Evolutionary conservation across 2,797 vertebrate species (phyloP).

Genomic region (Lateolabrax maculatus): DNA sequence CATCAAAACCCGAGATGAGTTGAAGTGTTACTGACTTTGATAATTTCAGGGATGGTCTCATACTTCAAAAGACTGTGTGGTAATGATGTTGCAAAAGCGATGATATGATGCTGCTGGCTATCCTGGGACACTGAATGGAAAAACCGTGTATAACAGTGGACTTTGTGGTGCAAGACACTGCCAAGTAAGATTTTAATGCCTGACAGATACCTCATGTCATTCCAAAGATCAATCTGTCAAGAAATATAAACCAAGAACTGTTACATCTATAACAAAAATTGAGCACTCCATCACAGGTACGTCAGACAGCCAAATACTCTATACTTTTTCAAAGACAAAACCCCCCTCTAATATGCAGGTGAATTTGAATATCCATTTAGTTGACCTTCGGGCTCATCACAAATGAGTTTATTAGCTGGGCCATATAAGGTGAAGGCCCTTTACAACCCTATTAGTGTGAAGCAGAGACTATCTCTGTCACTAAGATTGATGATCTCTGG

Average conservation of each 20-base stretch:
- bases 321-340: conserved; percentile 18
- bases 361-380: conserved; percentile 60
- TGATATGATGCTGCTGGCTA: conserved; percentile 55
- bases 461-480: conserved; percentile 78
- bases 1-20: conserved; percentile 68
- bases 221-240: conserved; percentile 52
- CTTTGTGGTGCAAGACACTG: conserved; percentile 58
- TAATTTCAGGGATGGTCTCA: conserved; percentile 59
- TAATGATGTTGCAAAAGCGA: conserved; percentile 69
- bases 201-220: conserved; percentile 34
- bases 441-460: conserved; percentile 82
- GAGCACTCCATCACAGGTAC: conserved; percentile 16
- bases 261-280: background rate
- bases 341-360: conserved; percentile 40
- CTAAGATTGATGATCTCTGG: conserved; percentile 79
- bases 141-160: conserved; percentile 40
- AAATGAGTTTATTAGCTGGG: conserved; percentile 85
- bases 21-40: conserved; percentile 64
- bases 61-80: conserved; percentile 69
- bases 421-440: conserved; percentile 80
- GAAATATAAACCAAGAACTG: conserved; percentile 11
- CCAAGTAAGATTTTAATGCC: conserved; percentile 60
- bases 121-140: conserved; percentile 22
- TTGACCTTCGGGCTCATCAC: conserved; percentile 88
- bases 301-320: conserved; percentile 4